A percentile compares a stretch with the other conserved stretches of the same genome.
These are phyloP conservation scores for Hippocampus mohnikei DNA, from an alignment of 2,113 vertebrate species.

Conservation along the genomic window DNA sequence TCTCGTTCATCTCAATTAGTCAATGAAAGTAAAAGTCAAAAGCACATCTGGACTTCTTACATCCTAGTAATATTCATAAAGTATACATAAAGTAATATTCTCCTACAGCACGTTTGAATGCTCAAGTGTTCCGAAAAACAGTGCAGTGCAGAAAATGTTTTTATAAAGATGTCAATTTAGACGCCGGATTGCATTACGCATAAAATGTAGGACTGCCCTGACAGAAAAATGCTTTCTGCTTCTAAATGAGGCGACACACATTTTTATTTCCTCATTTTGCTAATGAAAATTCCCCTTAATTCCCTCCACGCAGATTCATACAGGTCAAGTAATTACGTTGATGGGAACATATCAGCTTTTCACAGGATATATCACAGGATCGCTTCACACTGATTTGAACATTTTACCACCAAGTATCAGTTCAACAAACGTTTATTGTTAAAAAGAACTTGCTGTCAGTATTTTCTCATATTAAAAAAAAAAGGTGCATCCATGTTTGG, in stretches of 20 bases:
- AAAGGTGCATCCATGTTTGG: background rate
- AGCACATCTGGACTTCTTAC: background rate
- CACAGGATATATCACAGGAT: background rate
- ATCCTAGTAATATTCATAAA: background rate
- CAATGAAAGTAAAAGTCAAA: background rate
- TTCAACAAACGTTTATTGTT: background rate
- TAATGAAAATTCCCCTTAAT: conserved; percentile 6
- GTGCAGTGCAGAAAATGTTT: background rate
- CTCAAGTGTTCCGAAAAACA: too few species aligned
- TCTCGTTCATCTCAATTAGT: background rate
- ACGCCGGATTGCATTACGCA: background rate
- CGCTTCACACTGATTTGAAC: background rate
- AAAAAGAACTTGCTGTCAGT: background rate
- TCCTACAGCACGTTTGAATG: background rate
- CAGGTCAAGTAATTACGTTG: conserved; percentile 7
- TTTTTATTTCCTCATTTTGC: conserved; percentile 1
- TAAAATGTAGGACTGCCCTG: background rate
- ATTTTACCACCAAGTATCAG: background rate
- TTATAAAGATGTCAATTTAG: background rate
- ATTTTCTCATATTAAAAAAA: background rate
- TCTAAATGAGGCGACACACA: background rate
- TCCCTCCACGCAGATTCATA: background rate
- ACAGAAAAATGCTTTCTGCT: background rate
- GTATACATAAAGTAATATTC: background rate
- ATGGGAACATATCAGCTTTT: background rate